Conservation (phyloP, 2,113 vertebrate species). For the Microtus ochrogaster region DNA sequence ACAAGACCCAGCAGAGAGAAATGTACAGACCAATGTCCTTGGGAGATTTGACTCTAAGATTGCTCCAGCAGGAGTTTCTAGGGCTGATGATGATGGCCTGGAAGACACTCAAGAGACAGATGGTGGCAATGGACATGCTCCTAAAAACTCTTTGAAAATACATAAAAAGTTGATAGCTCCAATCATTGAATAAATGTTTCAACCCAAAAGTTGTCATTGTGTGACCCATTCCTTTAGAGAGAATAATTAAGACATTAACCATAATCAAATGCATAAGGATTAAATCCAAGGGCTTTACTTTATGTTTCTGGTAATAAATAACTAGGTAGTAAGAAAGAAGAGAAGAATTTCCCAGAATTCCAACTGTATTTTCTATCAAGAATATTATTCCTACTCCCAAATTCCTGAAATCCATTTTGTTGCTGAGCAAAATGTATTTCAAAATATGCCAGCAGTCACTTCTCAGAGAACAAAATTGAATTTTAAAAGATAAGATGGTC, state of each 20-base stretch:
- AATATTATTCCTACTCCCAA: neutral
- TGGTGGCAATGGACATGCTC: neutral
- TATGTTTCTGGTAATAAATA: neutral
- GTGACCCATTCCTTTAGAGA: neutral
- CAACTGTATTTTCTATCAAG: neutral
- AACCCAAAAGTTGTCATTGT: neutral
- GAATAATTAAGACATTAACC: neutral
- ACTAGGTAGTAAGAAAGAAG: neutral
- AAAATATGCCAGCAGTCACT: neutral
- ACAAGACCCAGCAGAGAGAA: neutral
- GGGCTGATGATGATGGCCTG: neutral
- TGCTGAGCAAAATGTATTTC: neutral
- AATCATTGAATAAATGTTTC: neutral
- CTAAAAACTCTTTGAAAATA: neutral
- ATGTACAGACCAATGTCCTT: neutral
- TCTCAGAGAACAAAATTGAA: neutral
- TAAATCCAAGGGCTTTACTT: neutral
- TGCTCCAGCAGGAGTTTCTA: neutral
- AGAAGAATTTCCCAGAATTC: neutral
- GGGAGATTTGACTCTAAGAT: neutral
- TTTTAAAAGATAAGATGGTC: neutral
- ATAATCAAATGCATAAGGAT: neutral
- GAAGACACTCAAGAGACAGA: constrained; percentile 1
- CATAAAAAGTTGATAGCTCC: neutral
- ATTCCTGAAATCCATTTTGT: neutral